Evolutionary conservation across 1,140 invertebrate genomes (phyloP), one percentile per base, ranked within the genome.

Genomic region (Propsilocerus akamusi): DNA sequence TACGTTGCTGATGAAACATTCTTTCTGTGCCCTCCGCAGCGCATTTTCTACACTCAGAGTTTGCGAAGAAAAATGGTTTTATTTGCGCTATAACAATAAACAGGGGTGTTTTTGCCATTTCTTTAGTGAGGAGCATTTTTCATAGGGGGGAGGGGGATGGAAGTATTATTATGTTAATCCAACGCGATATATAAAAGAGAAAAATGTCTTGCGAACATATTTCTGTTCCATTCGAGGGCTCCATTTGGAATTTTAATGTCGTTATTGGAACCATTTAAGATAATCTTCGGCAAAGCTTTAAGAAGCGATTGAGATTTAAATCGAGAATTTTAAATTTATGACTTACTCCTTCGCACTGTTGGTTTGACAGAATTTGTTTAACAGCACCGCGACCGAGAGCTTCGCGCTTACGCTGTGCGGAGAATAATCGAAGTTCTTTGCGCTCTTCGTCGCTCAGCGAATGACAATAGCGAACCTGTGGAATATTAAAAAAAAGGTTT

Each of bases 341-440:
- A 76, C 77, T 77, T 67, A 90, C 86, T 73, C 78, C 74, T 55
- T 80, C 73, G 66, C 86, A 90, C 12, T 76, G 70, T 54, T 78
- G 73, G 26, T 76, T 68, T 24, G 76, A 71, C 34, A 78, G 74
- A 50, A 87, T 71, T 64, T 91, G 84, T 56, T 82, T 77, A 46
- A 94, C 89, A 54, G 82, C 81, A 1, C 92, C 95, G 34, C 93
- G 72, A 11, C 94, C 95, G 5, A 97, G 75, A 2, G 90, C 87
- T 63, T 97, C 91, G 37, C 86, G 73, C 67, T 96, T 96, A 55
- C 94, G 71, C 67, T 94, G 86, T 3, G 81, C 83, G 51, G 87
- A 91, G 69, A 97, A 97, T 58, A 94, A 76, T 51, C 87, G 72
- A 54, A 97, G 68, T 65, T 97, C 93, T 63, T 88, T 85, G 55